A percentile compares a stretch with the other conserved stretches of the same genome.
phyloP scores from a whole-genome alignment of 1,140 invertebrate species.

The Pseudoatta argentina region DNA sequence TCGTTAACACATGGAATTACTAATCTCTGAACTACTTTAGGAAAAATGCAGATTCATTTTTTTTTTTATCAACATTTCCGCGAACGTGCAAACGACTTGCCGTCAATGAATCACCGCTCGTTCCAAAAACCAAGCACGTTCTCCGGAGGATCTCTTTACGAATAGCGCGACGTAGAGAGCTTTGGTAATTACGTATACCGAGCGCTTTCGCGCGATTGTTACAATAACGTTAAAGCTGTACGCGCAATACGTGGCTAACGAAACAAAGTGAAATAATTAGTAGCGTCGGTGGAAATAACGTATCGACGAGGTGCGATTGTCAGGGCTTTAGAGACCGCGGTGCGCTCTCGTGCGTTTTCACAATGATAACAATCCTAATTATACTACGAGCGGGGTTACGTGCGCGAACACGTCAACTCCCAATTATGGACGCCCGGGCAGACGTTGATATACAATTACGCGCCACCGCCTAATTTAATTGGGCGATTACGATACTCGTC shows the following conservation, averaged over 20 bases:
- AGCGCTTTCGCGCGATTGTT: not conserved
- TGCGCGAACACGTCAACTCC: constrained; percentile 30
- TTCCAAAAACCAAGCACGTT: not conserved
- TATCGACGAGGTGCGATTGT: constrained; percentile 20
- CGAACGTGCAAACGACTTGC: constrained; percentile 16
- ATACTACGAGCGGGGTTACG: not conserved
- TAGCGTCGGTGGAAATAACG: not conserved
- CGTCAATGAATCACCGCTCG: not conserved
- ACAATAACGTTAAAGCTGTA: constrained; percentile 10
- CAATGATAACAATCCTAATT: constrained; percentile 37
- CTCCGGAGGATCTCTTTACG: constrained; percentile 4
- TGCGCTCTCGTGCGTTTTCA: not conserved
- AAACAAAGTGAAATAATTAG: constrained; percentile 50
- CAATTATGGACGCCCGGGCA: constrained; percentile 28
- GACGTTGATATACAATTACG: constrained; percentile 68
- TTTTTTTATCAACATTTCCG: constrained; percentile 5
- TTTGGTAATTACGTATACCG: constrained; percentile 12
- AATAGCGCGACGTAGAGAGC: constrained; percentile 10
- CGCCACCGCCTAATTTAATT: constrained; percentile 70
- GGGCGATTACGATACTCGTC: constrained; percentile 67
- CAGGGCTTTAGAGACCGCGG: not conserved
- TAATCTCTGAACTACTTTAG: not conserved
- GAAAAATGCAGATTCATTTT: not conserved
- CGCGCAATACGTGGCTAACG: constrained; percentile 1
- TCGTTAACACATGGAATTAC: not conserved